Evolutionary conservation across 2,797 vertebrate genomes (phyloP).

Genomic region (Mus minutoides): DNA sequence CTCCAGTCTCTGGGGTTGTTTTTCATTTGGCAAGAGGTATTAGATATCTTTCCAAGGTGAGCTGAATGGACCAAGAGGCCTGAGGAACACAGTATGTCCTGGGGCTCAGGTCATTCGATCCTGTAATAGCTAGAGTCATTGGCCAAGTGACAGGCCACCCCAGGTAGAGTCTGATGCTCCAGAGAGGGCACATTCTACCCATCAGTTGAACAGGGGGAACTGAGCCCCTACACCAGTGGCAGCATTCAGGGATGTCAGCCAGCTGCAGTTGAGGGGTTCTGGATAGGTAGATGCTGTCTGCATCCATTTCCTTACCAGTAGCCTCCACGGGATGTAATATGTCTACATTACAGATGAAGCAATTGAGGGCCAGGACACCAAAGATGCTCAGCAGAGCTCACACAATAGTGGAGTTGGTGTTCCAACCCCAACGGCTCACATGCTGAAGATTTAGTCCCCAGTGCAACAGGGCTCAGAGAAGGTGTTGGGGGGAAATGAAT

Average conservation of each 20-base stretch:
- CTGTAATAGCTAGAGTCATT: background rate
- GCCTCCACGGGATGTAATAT: background rate
- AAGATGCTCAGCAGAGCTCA: background rate
- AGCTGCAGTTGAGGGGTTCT: background rate
- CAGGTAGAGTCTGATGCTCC: background rate
- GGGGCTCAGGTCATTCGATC: background rate
- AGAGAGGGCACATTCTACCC: background rate
- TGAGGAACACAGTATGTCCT: no score
- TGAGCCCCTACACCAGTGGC: background rate
- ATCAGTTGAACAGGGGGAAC: background rate
- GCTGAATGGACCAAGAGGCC: background rate
- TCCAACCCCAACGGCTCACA: background rate
- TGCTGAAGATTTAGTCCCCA: background rate
- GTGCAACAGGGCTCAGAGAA: background rate
- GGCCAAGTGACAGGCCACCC: rapidly evolving
- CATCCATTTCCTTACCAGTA: background rate
- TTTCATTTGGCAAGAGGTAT: conserved; percentile 47
- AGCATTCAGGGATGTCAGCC: background rate
- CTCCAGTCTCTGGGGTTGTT: background rate
- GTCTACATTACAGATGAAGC: background rate
- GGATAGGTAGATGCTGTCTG: background rate
- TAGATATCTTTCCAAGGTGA: conserved; percentile 4
- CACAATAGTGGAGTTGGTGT: background rate
- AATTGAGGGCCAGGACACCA: background rate
- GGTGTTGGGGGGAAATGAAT: background rate